A percentile compares a stretch with the other conserved stretches of the same genome.
Conservation (phyloP, 2,888 invertebrate genomes). For the Lasioglossum zephyrum region DNA sequence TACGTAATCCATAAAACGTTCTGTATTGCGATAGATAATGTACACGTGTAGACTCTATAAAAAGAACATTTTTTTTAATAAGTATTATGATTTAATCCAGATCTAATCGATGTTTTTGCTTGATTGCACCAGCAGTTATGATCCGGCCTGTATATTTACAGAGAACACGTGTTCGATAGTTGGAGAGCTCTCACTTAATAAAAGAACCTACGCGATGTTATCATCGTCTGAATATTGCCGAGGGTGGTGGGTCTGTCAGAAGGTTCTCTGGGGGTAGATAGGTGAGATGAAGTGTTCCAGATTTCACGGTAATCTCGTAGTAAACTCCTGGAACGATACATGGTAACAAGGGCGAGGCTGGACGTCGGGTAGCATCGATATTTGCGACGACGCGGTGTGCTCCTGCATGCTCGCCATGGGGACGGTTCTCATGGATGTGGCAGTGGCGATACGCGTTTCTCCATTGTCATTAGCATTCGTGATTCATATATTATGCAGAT, state of each 20-base stretch:
- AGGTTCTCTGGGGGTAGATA: constrained; percentile 1
- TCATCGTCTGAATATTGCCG: not conserved
- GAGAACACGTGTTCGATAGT: not conserved
- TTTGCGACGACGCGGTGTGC: not conserved
- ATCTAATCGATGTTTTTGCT: too few relatives aligned
- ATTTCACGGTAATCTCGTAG: constrained; percentile 39
- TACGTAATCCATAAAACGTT: too few relatives aligned
- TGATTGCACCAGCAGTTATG: too few relatives aligned
- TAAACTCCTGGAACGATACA: constrained; percentile 15
- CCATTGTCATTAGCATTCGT: constrained; percentile 54
- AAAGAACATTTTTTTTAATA: too few relatives aligned
- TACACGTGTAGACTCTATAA: too few relatives aligned
- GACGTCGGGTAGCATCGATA: constrained; percentile 1
- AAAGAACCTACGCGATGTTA: not conserved
- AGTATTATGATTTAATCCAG: too few relatives aligned
- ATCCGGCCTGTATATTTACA: not conserved
- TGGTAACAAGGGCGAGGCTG: not conserved
- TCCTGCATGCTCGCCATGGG: not conserved
- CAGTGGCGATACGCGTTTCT: constrained; percentile 32
- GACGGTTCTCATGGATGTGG: constrained; percentile 13
- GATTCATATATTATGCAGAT: constrained; percentile 67
- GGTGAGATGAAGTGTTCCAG: constrained; percentile 29
- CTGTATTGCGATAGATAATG: too few relatives aligned
- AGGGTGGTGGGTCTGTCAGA: not conserved
- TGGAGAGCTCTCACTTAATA: not conserved